Percentiles rank a stretch among this genome's conserved stretches.
Conservation (phyloP, 2,113 vertebrate species). For the Stomatorhinus ivindoensis region DNA sequence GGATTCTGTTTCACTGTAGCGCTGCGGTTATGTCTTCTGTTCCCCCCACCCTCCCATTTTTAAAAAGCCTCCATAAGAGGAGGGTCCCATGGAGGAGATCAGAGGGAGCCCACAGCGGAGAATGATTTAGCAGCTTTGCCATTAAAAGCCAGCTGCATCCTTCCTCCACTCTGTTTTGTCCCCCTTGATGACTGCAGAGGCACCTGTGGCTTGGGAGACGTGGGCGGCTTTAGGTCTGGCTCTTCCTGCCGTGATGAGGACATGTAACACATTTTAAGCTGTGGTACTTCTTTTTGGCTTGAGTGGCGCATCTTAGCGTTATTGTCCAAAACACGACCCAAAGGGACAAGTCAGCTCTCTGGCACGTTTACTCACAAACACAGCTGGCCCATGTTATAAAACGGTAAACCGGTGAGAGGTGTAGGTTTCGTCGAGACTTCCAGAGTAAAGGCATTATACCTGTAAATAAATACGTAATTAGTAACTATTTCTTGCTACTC, state of each 20-base stretch:
- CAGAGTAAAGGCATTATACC: not conserved
- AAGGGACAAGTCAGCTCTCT: not conserved
- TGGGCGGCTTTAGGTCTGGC: not conserved
- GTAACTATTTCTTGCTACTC: not conserved
- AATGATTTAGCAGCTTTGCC: not conserved
- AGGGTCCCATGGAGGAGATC: not conserved
- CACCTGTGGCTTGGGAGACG: not conserved
- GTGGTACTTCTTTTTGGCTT: not conserved
- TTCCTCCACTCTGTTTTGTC: not conserved
- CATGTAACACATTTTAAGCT: not conserved
- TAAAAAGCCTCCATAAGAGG: not conserved
- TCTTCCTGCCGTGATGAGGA: not conserved
- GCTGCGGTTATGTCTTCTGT: conserved; percentile 28
- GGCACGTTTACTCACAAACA: not conserved
- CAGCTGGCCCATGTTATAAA: not conserved
- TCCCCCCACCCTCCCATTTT: not conserved
- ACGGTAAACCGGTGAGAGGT: not conserved
- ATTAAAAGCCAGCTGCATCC: not conserved
- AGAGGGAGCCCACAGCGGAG: not conserved
- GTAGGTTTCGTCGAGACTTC: not conserved
- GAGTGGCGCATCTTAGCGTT: not conserved
- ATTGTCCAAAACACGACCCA: not conserved
- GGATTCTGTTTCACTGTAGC: conserved; percentile 34
- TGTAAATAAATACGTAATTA: not conserved
- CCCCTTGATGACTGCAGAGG: not conserved